These are phyloP conservation scores for Microcebus ravelobensis DNA, from an alignment of 2,113 vertebrate genomes.

Conservation along the genomic window DNA sequence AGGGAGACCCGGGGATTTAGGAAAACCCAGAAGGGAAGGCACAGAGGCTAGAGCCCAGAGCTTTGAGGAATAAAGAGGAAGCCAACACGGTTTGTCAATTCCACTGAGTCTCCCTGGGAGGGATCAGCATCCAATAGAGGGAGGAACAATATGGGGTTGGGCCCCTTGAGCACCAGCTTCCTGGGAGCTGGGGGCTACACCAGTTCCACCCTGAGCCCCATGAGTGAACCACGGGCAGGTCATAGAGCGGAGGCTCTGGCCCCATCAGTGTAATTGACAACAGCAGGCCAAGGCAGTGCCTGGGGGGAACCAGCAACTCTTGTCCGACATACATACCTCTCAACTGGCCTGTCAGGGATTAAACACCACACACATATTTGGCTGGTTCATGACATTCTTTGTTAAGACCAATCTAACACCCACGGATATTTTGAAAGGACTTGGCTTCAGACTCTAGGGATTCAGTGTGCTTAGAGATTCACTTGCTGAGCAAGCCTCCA, in stretches of 20 bases:
- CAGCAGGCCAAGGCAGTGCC: constrained; percentile 55
- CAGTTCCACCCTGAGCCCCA: neutral
- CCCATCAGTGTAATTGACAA: constrained; percentile 86
- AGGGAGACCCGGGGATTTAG: constrained; percentile 31
- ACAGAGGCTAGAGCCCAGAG: constrained; percentile 73
- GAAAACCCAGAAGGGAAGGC: constrained; percentile 60
- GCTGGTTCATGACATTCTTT: constrained; percentile 46
- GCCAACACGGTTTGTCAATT: constrained; percentile 81
- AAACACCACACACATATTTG: constrained; percentile 43
- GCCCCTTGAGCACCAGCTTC: neutral
- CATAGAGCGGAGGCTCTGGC: neutral
- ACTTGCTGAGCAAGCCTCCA: neutral
- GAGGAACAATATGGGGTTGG: neutral
- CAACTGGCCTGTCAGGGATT: constrained; percentile 81
- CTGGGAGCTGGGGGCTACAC: neutral
- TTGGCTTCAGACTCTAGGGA: constrained; percentile 53
- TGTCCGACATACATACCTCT: constrained; percentile 84
- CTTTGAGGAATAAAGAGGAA: constrained; percentile 76
- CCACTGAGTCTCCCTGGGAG: constrained; percentile 77
- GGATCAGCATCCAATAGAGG: neutral
- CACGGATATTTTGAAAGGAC: constrained; percentile 23
- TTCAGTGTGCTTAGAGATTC: constrained; percentile 50
- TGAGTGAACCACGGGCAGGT: neutral
- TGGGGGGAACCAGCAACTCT: constrained; percentile 66
- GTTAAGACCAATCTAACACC: constrained; percentile 66